Base-by-base conservation (phyloP, 2,797 vertebrate species). In the Scyliorhinus canicula region DNA sequence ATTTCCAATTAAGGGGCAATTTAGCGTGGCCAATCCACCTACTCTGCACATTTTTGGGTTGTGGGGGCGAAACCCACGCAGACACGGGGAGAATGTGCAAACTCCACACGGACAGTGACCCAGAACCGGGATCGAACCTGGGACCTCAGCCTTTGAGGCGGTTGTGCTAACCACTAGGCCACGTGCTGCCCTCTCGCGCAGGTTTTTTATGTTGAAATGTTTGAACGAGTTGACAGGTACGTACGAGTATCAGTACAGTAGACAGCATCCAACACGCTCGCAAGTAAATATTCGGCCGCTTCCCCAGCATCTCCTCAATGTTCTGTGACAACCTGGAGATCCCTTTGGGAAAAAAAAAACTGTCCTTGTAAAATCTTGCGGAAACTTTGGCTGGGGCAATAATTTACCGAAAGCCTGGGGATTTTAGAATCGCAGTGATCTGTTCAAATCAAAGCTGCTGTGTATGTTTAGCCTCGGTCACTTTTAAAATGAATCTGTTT, bases 271-370 rank as follows among this genome's bases (percentile, higher is more conserved):
- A 98, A 57, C 97, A 98, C 21, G 96, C 2, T 82, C 88, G 96
- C 96, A 98, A 97, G 96, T 97, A 98, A 52, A 98, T 96, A 88
- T 96, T 97, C 0, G 97, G 96, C 74, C 93, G 95, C 12, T 95
- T 97, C 79, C 97, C 97, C 0, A 96, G 97, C 97, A 98, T 98
- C 96, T 97, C 97, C 19, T 96, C 40, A 0, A 98, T 74, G 95
- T 97, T 97, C 95, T 96, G 95, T 14, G 97, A 97, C 57, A 98
- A 96, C 79, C 97, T 96, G 24, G 95, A 97, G 50, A 96, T 97
- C 77, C 97, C 97, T 98, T 95, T 35, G 9, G 14, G 14, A 74
- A 74, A 74, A 94, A 50, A 26, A 71, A 94, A 69, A 74, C 47
- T 12, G 50, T 91, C 60, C 4, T 91, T 91, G 57, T 91, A 26